phyloP scores from a whole-genome alignment of 2,113 vertebrate species.

The Strix aluco region DNA sequence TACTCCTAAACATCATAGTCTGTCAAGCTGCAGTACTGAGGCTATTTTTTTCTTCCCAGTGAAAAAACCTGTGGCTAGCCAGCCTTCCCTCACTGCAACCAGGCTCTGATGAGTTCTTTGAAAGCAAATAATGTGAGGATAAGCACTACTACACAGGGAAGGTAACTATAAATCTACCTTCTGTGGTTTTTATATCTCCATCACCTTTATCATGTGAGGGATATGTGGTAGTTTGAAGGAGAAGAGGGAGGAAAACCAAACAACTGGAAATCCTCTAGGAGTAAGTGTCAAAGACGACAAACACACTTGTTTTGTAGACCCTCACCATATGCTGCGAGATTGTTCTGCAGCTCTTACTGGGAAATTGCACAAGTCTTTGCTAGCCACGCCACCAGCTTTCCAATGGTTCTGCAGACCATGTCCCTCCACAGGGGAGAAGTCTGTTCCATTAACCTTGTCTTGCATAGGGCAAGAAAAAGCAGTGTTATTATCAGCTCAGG shows the following conservation, averaged over 20 bases:
- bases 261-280: neutral
- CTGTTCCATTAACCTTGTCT: neutral
- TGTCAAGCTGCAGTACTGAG: neutral
- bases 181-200: neutral
- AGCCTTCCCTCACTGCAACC: neutral
- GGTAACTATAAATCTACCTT: neutral
- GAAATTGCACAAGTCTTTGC: neutral
- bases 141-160: neutral
- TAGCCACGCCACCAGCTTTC: neutral
- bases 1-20: neutral
- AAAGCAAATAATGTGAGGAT: neutral
- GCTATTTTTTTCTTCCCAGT: neutral
- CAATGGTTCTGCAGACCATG: neutral
- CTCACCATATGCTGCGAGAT: fast-evolving
- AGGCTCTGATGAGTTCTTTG: neutral
- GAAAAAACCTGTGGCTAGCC: neutral
- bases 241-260: neutral
- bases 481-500: neutral
- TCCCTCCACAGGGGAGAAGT: neutral
- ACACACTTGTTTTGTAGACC: neutral
- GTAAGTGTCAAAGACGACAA: neutral
- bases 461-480: neutral
- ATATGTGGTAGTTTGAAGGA: neutral
- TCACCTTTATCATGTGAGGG: fast-evolving
- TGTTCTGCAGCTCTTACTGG: neutral